Evolutionary conservation across 1,140 invertebrate species (phyloP), one percentile per base, ranked within the genome.

Genomic region (Adoxophyes honmai): DNA sequence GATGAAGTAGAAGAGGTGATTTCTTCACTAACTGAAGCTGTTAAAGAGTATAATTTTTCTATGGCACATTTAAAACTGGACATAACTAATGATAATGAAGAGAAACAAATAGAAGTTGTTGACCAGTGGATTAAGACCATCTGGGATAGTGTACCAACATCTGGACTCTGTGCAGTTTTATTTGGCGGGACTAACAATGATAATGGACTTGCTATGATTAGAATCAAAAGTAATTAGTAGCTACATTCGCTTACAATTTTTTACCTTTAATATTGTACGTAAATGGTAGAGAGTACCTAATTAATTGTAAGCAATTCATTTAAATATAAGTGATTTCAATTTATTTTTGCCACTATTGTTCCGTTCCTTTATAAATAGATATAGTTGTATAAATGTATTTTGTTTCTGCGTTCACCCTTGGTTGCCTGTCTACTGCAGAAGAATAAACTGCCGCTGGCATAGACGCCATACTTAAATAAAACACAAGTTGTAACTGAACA

Each of bases 101-200:
- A 38, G 28, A 54, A 71, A 34, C 35, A 74, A 28, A 71, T 80
- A 35, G 39, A 71, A 33, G 90, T 73, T 38, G 69, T 94, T 34
- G 92, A 95, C 74, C 90, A 90, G 52, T 93, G 93, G 91, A 86
- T 94, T 10, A 68, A 90, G 21, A 90, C 90, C 52, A 67, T 94
- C 55, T 94, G 92, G 91, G 77, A 91, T 33, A 82, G 82, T 60
- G 79, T 91, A 7, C 88, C 89, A 42, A 53, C 74, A 18, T 68
- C 70, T 37, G 62, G 73, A n/a, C 61, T 88, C n/a, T 81, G 55
- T 82, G 82, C 81, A 57, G 59, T 88, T 37, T 44, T 88, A 9
- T 83, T 88, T 70, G 74, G 84, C 71, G 86, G 86, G 7, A 79
- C 78, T 37, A 55, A 62, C 33, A 68, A 52, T 64, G 71, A 81